Evolutionary conservation across 1,140 invertebrate species (phyloP), one percentile per base, ranked within the genome.

Genomic region (Ceratoteleas bidentatus): DNA sequence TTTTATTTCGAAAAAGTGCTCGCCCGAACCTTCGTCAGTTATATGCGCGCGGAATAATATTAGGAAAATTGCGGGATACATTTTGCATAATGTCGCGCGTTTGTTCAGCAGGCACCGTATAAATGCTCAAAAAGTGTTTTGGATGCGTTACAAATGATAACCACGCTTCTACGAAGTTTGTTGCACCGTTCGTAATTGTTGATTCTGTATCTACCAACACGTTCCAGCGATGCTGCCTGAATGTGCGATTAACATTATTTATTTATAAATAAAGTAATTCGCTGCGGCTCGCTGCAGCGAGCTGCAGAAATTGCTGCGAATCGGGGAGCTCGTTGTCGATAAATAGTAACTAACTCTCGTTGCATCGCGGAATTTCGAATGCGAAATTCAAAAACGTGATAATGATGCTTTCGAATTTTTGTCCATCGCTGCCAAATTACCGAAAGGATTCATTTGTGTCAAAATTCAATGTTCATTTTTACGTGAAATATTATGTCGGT

Each of bases 101-200:
- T 50, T 38, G 32, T 50, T 33, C 47, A 45, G 60, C 13, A 62
- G 50, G 60, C 13, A 16, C 50, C 14, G 32, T 6, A 24, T 62
- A 62, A 62, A 62, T 52, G 32, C 5, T 52, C 33, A 5, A 32
- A 24, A 64, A 53, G 10, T 64, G 16, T 53, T 64, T 64, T 64
- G 47, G 60, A 64, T 62, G 16, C 33, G 45, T 50, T 62, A 62
- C 60, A 49, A 62, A 50, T 50, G 47, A 62, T 62, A 52, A 50
- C 34, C n/a, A n/a, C n/a, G n/a, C n/a, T n/a, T 36, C 15, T 33
- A 10, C 43, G 0, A 24, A 57, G 34, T 57, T 57, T 36, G 54
- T 40, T 57, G 34, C 54, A 7, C 34, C 13, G 6, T 40, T 57
- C 54, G 54, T 43, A 61, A 34, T 61, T 61, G 58, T 64, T 47